These are phyloP conservation scores for Dendroctonus ponderosae DNA, from an alignment of 1,140 invertebrate species.

Conservation along the genomic window DNA sequence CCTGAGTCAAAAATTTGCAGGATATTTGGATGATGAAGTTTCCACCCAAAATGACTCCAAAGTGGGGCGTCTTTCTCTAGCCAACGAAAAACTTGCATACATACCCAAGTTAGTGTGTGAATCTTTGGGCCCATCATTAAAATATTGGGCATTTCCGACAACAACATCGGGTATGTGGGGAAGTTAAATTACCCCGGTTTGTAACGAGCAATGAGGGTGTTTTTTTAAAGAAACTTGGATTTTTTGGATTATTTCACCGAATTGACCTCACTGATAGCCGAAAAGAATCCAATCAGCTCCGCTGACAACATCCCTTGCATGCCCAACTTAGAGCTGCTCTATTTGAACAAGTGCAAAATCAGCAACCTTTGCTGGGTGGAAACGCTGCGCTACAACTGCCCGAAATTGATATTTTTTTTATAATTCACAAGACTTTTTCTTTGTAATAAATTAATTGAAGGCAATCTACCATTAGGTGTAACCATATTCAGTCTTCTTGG, in stretches of 20 bases:
- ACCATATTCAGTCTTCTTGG: no score
- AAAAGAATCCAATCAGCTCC: slow-evolving; percentile 69
- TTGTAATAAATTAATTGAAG: no score
- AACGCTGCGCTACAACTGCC: slow-evolving; percentile 63
- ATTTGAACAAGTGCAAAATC: slow-evolving; percentile 77
- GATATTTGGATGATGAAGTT: slow-evolving; percentile 32
- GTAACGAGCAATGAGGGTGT: neutral
- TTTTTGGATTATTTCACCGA: slow-evolving; percentile 67
- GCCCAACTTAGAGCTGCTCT: slow-evolving; percentile 67
- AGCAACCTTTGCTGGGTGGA: slow-evolving; percentile 67
- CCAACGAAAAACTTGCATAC: slow-evolving; percentile 58
- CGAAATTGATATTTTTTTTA: slow-evolving; percentile 66
- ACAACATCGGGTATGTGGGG: slow-evolving; percentile 51
- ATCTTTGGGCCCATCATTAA: slow-evolving; percentile 54
- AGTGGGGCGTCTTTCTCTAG: slow-evolving; percentile 55
- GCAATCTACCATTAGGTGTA: no score
- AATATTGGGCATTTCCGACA: slow-evolving; percentile 70
- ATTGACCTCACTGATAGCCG: slow-evolving; percentile 69
- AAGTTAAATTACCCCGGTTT: neutral
- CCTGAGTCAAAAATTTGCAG: slow-evolving; percentile 3
- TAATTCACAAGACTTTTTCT: no score
- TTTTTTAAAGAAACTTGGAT: slow-evolving; percentile 62
- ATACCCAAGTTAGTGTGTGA: slow-evolving; percentile 59
- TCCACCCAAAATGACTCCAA: slow-evolving; percentile 50
- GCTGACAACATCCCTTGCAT: slow-evolving; percentile 64